Conservation (phyloP, 2,888 invertebrate genomes). For the Clivina fossor region DNA sequence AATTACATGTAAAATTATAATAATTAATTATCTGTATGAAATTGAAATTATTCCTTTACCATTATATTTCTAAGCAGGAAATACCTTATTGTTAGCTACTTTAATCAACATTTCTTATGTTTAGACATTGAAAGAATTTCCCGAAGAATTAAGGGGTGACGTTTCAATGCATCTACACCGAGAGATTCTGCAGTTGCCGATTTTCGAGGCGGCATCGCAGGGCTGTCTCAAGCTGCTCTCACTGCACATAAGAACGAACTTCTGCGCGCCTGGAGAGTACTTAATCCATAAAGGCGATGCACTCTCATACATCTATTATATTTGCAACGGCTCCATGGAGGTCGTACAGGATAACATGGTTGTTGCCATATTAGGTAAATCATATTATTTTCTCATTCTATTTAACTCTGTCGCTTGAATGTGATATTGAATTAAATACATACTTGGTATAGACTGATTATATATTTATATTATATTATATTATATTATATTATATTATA, state of each 20-base stretch:
- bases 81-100: not conserved
- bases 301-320: slow-evolving; percentile 89
- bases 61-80: too few relatives aligned
- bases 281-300: slow-evolving; percentile 94
- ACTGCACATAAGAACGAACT: slow-evolving; percentile 89
- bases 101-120: slow-evolving; percentile 40
- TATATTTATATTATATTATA: too few relatives aligned
- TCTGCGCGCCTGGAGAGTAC: slow-evolving; percentile 95
- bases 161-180: slow-evolving; percentile 94
- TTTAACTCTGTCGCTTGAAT: too few relatives aligned
- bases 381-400: slow-evolving; percentile 5
- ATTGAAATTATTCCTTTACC: too few relatives aligned
- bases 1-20: too few relatives aligned
- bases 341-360: slow-evolving; percentile 96
- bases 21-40: too few relatives aligned
- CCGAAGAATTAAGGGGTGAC: slow-evolving; percentile 92
- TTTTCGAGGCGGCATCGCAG: slow-evolving; percentile 93
- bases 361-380: slow-evolving; percentile 91
- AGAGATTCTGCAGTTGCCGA: slow-evolving; percentile 90
- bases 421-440: too few relatives aligned
- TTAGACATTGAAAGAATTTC: slow-evolving; percentile 93
- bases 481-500: too few relatives aligned
- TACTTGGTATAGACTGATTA: too few relatives aligned
- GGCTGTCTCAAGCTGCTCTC: slow-evolving; percentile 92
- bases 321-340: slow-evolving; percentile 97